Evolutionary conservation across 2,113 vertebrate species (phyloP).

Genomic region (Vimba vimba): DNA sequence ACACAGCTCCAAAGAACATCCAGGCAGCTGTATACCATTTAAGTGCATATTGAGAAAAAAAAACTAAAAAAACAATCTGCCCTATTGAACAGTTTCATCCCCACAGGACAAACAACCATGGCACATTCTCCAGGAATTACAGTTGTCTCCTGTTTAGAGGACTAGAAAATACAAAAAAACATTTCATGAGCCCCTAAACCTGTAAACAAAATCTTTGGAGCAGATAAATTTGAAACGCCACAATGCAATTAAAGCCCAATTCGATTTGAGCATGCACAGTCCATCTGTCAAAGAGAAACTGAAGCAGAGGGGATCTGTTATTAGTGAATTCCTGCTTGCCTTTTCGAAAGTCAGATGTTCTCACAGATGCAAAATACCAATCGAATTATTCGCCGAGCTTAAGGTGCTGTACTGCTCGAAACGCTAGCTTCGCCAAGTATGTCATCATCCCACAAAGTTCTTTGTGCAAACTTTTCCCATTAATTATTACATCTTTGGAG

Average conservation of each 20-base stretch:
- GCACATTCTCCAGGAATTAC: constrained; percentile 87
- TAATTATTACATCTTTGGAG: constrained; percentile 51
- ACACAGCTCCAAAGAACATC: constrained; percentile 70
- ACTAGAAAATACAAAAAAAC: constrained; percentile 59
- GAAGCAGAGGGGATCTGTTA: constrained; percentile 95
- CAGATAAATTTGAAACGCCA: constrained; percentile 99
- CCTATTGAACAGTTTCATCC: constrained; percentile 83
- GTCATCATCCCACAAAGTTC: constrained; percentile 39
- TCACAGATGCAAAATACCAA: constrained; percentile 32
- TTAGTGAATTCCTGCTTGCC: constrained; percentile 93
- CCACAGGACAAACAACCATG: constrained; percentile 84
- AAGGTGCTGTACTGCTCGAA: neutral
- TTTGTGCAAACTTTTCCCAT: constrained; percentile 41
- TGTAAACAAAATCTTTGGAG: constrained; percentile 99
- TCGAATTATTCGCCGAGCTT: constrained; percentile 5
- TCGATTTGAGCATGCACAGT: constrained; percentile 98
- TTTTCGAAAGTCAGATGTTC: neutral
- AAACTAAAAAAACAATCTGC: constrained; percentile 79
- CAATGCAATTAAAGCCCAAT: constrained; percentile 99
- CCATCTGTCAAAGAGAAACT: constrained; percentile 99
- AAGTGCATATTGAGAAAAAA: constrained; percentile 73
- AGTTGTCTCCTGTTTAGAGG: constrained; percentile 80
- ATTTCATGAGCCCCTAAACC: constrained; percentile 92
- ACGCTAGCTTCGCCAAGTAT: constrained; percentile 22
- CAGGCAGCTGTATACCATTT: constrained; percentile 78